These are phyloP conservation scores for Ictalurus punctatus DNA, from an alignment of 2,113 vertebrate species.

Conservation along the genomic window DNA sequence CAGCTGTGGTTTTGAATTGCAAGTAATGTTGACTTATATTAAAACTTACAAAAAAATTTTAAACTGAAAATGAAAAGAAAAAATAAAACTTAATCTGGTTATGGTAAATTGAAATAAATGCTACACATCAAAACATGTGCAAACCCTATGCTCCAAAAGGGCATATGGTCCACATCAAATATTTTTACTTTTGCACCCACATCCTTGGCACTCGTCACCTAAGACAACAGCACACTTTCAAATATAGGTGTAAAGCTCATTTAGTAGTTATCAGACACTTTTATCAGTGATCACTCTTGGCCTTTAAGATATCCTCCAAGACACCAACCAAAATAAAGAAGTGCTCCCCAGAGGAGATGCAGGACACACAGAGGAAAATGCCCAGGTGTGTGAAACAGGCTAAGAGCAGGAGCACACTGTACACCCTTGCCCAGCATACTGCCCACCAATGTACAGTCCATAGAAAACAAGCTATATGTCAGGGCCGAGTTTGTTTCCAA, in stretches of 20 bases:
- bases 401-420: not conserved
- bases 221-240: not conserved
- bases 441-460: not conserved
- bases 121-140: not conserved
- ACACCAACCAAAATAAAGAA: not conserved
- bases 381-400: not conserved
- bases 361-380: not conserved
- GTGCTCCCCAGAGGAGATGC: not conserved
- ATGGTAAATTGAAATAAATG: not conserved
- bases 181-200: not conserved
- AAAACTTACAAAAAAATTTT: not conserved
- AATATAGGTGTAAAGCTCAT: not conserved
- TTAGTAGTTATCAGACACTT: not conserved
- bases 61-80: not conserved
- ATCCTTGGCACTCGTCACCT: not conserved
- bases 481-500: not conserved
- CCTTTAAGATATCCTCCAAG: not conserved
- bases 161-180: not conserved
- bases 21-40: not conserved
- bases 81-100: not conserved
- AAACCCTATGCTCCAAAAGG: not conserved
- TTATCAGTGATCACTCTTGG: not conserved
- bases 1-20: not conserved
- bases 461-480: not conserved
- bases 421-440: not conserved